Evolutionary conservation across 2,113 vertebrate genomes (phyloP).

Genomic region (Sinosuthora webbiana): DNA sequence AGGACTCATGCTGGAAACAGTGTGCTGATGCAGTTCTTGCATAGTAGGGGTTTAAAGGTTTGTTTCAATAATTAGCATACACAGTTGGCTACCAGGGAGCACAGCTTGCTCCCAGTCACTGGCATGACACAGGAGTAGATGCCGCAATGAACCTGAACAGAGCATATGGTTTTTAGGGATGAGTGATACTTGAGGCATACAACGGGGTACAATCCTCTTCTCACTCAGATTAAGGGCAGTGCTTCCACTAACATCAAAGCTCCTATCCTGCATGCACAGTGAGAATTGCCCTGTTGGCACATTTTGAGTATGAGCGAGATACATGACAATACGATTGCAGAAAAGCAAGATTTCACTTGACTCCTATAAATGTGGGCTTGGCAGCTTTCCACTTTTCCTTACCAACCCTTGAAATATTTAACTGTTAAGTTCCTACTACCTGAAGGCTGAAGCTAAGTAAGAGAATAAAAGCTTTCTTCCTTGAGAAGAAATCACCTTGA

Average conservation of each 20-base stretch:
- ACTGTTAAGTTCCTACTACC: background rate
- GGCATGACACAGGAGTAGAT: background rate
- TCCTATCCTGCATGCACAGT: accelerated
- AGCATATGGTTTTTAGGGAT: background rate
- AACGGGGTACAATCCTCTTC: background rate
- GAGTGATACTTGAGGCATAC: background rate
- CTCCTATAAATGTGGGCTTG: background rate
- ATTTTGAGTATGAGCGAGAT: background rate
- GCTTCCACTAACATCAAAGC: background rate
- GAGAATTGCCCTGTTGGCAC: background rate
- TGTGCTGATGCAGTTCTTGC: background rate
- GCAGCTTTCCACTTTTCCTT: background rate
- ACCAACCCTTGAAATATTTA: background rate
- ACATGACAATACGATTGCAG: background rate
- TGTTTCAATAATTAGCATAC: background rate
- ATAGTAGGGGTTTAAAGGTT: background rate
- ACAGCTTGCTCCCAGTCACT: background rate
- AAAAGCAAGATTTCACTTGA: background rate
- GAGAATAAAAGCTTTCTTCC: background rate
- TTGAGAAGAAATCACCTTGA: too few species aligned
- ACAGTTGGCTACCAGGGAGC: background rate
- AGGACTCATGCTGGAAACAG: background rate
- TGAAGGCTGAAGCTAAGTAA: background rate
- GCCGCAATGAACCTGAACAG: background rate
- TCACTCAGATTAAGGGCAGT: background rate